These are phyloP conservation scores for Enoplosus armatus DNA, from an alignment of 2,797 vertebrate species.

Conservation along the genomic window DNA sequence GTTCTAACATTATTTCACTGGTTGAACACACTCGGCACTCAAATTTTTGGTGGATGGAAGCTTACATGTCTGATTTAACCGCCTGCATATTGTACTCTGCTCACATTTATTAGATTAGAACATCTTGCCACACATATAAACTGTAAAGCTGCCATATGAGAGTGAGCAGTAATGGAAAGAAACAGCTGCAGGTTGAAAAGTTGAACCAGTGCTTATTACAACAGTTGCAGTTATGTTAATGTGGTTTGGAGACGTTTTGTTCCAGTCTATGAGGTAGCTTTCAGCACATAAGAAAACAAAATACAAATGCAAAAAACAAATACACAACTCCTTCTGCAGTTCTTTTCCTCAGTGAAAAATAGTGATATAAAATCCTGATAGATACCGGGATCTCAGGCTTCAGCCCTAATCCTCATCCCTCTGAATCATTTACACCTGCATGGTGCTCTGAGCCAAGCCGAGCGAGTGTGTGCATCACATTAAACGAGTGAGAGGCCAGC, in stretches of 20 bases:
- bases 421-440: slow-evolving; percentile 47
- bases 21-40: slow-evolving; percentile 6
- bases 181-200: slow-evolving; percentile 40
- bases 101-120: slow-evolving; percentile 33
- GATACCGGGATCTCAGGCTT: slow-evolving; percentile 18
- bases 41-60: neutral
- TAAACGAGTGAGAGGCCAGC: slow-evolving; percentile 39
- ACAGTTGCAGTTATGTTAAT: neutral
- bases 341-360: neutral
- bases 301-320: neutral
- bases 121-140: slow-evolving; percentile 9
- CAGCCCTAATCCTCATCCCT: neutral
- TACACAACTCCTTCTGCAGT: neutral
- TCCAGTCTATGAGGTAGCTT: neutral
- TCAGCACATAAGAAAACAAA: slow-evolving; percentile 1
- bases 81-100: neutral
- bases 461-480: slow-evolving; percentile 9
- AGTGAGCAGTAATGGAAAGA: slow-evolving; percentile 12
- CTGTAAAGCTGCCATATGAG: slow-evolving; percentile 12
- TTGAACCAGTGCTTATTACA: slow-evolving; percentile 28
- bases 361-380: neutral
- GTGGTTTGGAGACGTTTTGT: neutral
- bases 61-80: neutral
- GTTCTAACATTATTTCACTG: neutral
- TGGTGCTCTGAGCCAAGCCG: slow-evolving; percentile 19